A percentile compares a stretch with the other conserved stretches of the same genome.
Evolutionary conservation across 2,797 vertebrate species (phyloP).

Genomic region (Chaunax sp.): DNA sequence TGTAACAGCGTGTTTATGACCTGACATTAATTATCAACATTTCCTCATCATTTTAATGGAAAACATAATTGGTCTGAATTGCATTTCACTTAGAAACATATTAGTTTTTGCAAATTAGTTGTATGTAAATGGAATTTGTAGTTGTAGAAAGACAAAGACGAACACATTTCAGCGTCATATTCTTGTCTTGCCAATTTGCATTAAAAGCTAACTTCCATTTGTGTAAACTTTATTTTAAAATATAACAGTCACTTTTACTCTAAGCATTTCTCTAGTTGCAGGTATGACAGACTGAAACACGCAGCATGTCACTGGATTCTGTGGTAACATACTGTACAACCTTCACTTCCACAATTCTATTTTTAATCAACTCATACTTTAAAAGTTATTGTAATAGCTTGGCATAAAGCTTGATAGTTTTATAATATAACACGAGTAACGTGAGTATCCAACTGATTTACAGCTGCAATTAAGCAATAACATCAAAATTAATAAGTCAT

Average conservation of each 20-base stretch:
- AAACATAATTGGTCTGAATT: too few relatives aligned
- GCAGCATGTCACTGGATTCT: neutral
- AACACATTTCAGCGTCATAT: neutral
- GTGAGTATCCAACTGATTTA: slow-evolving; percentile 13
- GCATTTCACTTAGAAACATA: too few relatives aligned
- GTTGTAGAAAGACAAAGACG: neutral
- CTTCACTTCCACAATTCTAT: neutral
- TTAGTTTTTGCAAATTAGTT: too few relatives aligned
- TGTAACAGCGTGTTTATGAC: too few relatives aligned
- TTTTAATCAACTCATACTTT: slow-evolving; percentile 11
- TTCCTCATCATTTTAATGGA: too few relatives aligned
- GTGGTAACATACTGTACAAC: neutral
- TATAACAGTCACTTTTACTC: neutral
- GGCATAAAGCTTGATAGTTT: neutral
- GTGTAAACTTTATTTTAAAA: too few relatives aligned
- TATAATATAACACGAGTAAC: neutral
- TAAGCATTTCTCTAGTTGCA: neutral
- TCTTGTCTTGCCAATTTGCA: neutral
- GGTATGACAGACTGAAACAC: slow-evolving; percentile 8
- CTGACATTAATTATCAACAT: too few relatives aligned
- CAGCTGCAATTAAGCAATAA: neutral
- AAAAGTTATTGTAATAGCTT: neutral
- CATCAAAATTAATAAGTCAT: neutral
- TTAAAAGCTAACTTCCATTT: neutral
- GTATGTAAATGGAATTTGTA: too few relatives aligned